Conservation (phyloP, 2,888 invertebrate species). For the Prosapia bicincta region DNA sequence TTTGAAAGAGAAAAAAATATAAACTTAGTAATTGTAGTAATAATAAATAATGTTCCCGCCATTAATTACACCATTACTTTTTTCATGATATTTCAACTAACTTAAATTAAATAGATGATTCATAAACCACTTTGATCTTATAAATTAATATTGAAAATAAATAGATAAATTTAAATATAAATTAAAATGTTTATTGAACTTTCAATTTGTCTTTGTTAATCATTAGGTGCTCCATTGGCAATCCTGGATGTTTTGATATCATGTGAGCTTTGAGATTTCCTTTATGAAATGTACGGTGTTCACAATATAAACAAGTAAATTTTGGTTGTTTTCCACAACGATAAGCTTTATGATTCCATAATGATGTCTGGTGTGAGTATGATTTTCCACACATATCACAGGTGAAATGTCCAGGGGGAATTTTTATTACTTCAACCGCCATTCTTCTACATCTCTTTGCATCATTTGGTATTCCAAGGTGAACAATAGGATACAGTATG, state of each 20-base stretch:
- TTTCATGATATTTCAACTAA: too few species aligned
- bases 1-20: too few species aligned
- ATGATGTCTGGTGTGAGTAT: constrained; percentile 43
- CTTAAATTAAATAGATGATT: too few species aligned
- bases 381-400: constrained; percentile 38
- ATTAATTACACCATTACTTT: too few species aligned
- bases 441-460: not conserved
- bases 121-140: too few species aligned
- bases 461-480: not conserved
- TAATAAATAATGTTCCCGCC: too few species aligned
- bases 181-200: too few species aligned
- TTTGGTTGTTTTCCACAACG: constrained; percentile 46
- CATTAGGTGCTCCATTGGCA: not conserved
- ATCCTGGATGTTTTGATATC: constrained; percentile 13
- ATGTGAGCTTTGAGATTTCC: constrained; percentile 27
- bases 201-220: not conserved
- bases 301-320: constrained; percentile 45
- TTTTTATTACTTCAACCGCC: not conserved
- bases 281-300: constrained; percentile 37
- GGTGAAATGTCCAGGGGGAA: constrained; percentile 2
- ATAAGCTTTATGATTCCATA: constrained; percentile 42
- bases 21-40: too few species aligned
- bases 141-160: not conserved
- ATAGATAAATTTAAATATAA: too few species aligned
- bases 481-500: not conserved